These are phyloP conservation scores for Zygogramma bicolorata DNA, from an alignment of 2,888 invertebrate species.

Conservation along the genomic window DNA sequence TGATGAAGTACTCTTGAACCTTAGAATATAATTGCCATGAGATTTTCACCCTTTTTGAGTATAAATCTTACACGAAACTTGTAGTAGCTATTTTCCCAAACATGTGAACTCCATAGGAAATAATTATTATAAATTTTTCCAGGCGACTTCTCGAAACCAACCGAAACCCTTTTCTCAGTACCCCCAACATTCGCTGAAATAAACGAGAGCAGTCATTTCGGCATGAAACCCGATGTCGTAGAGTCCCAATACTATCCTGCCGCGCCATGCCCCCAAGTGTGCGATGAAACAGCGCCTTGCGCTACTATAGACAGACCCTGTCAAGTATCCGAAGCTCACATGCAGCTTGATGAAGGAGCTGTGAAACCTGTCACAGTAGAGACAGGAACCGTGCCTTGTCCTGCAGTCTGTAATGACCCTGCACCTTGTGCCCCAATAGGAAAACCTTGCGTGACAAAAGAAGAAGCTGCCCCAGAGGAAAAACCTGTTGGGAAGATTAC, in stretches of 20 bases:
- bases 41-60: no score
- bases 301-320: not conserved
- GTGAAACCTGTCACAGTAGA: not conserved
- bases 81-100: no score
- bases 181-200: constrained; percentile 34
- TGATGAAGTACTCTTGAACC: no score
- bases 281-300: constrained; percentile 1
- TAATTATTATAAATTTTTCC: not conserved
- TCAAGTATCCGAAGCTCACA: not conserved
- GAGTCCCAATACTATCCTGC: constrained; percentile 8
- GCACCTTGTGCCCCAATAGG: not conserved
- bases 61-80: no score
- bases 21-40: no score
- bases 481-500: not conserved
- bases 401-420: not conserved
- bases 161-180: constrained; percentile 37
- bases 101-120: not conserved
- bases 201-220: constrained; percentile 40
- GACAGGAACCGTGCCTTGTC: not conserved
- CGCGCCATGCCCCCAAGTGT: not conserved
- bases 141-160: constrained; percentile 12
- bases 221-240: constrained; percentile 5
- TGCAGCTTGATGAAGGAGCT: not conserved
- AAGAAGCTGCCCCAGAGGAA: no score
- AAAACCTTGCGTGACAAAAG: not conserved